Evolutionary conservation across 2,113 vertebrate genomes (phyloP).

Genomic region (Onychorhynchus coronatus): DNA sequence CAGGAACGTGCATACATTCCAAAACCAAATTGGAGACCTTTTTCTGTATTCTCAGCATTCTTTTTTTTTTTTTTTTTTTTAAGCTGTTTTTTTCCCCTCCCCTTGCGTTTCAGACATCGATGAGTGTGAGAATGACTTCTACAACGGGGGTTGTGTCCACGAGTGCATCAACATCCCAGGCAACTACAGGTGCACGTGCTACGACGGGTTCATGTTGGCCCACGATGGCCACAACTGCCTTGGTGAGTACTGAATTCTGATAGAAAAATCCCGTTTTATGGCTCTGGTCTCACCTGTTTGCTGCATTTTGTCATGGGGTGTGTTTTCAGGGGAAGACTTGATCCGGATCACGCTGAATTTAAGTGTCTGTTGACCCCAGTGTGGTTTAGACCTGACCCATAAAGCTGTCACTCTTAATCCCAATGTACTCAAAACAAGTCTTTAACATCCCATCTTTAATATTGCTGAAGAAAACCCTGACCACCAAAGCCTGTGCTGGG

Average conservation of each 20-base stretch:
- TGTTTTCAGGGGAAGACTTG: background rate
- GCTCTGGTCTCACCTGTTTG: background rate
- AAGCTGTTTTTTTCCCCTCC: background rate
- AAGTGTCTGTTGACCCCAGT: background rate
- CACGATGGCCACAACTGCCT: constrained; percentile 96
- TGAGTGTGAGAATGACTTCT: constrained; percentile 95
- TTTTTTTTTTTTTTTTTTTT: background rate
- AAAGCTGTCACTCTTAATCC: background rate
- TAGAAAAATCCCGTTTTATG: background rate
- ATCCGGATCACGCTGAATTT: background rate
- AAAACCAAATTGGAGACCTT: background rate
- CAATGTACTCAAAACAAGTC: background rate
- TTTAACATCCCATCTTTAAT: background rate
- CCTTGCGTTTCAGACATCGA: constrained; percentile 86
- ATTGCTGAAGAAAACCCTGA: background rate
- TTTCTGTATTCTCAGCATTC: background rate
- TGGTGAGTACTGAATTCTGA: constrained; percentile 75
- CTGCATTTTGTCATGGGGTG: background rate
- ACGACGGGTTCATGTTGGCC: constrained; percentile 95
- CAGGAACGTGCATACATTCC: background rate
- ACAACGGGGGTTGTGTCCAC: constrained; percentile 94
- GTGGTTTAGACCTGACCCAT: background rate
- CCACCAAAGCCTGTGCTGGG: background rate
- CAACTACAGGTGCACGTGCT: constrained; percentile 97
- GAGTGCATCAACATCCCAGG: constrained; percentile 98